Percentiles rank a stretch among this genome's conserved stretches.
These are phyloP conservation scores for Probosciger aterrimus DNA, from an alignment of 2,113 vertebrate species.

Conservation along the genomic window DNA sequence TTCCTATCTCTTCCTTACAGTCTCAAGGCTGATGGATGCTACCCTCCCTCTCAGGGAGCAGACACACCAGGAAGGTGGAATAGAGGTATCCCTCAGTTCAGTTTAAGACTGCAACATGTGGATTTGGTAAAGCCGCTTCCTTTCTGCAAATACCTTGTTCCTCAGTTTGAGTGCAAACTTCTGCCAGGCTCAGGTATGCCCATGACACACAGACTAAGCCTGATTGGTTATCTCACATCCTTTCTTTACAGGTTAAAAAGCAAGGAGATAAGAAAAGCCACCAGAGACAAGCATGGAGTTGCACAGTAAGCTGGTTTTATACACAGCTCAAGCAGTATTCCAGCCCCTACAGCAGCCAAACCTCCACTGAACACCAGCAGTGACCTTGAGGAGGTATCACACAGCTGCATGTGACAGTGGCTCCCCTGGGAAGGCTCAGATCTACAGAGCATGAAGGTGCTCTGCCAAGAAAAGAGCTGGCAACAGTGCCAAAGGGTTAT, in stretches of 20 bases:
- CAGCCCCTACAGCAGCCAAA: background rate
- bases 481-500: too few relatives aligned
- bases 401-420: rapidly evolving
- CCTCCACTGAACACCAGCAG: background rate
- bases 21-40: background rate
- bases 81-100: background rate
- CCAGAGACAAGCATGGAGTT: background rate
- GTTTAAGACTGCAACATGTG: background rate
- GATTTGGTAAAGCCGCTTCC: background rate
- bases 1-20: background rate
- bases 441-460: background rate
- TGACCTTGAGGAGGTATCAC: background rate
- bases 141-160: background rate
- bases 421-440: background rate
- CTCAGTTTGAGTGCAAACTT: background rate
- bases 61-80: background rate
- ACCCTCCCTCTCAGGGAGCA: background rate
- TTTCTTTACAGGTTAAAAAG: background rate
- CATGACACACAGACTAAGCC: background rate
- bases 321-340: background rate
- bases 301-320: background rate
- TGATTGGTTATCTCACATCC: background rate
- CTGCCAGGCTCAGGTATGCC: background rate
- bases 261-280: background rate
- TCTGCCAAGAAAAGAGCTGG: background rate